Conservation (phyloP, 2,797 vertebrate genomes). For the Sebastes vulpes region DNA sequence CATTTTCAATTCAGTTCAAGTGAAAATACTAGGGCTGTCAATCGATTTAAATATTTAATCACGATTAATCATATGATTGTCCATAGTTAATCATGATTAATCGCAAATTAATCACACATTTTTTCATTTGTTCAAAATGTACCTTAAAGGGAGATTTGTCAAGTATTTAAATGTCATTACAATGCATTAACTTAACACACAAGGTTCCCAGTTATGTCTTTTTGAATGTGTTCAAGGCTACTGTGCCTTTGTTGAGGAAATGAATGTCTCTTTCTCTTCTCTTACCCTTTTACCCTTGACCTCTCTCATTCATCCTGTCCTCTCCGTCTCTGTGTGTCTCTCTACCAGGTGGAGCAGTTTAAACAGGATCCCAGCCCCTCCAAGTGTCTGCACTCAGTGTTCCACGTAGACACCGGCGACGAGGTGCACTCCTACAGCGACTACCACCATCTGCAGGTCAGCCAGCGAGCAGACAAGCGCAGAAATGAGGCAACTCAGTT, state of each 20-base stretch:
- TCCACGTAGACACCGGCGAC: conserved; percentile 92
- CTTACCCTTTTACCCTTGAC: not conserved
- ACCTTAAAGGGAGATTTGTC: no score
- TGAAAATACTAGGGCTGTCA: not conserved
- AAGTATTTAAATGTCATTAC: not conserved
- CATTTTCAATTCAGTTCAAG: no score
- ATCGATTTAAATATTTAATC: no score
- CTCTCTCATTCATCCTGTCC: not conserved
- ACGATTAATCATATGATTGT: no score
- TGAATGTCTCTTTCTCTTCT: not conserved
- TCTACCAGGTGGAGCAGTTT: conserved; percentile 92
- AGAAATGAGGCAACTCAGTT: not conserved
- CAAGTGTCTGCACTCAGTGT: conserved; percentile 94
- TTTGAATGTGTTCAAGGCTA: not conserved
- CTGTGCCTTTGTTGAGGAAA: not conserved
- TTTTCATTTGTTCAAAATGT: no score
- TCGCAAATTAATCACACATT: no score
- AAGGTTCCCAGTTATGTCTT: not conserved
- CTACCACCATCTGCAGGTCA: conserved; percentile 97
- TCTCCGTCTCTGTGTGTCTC: not conserved
- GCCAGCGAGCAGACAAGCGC: not conserved
- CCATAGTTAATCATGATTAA: no score
- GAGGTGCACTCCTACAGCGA: conserved; percentile 87
- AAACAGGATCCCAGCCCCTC: conserved; percentile 96
- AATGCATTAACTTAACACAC: not conserved